Base-by-base conservation (phyloP, 2,113 vertebrate species). In the Trogon melanurus region DNA sequence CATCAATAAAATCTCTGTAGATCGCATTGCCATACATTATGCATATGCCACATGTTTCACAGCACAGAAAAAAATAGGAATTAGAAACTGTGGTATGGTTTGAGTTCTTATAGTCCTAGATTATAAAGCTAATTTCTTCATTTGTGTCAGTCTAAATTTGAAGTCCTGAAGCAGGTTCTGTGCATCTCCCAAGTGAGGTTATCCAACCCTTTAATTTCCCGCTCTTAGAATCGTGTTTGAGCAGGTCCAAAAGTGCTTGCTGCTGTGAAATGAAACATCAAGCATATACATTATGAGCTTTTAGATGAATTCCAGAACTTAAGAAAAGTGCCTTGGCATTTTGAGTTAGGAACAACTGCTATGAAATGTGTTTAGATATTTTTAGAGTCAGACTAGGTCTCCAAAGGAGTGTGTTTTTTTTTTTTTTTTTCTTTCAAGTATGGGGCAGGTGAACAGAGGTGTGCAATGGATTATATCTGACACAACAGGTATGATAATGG, bases 1-100 rank as follows among this genome's bases (percentile, higher is more conserved):
- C 70, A 87, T 95, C 91, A 92, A 94, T 94, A 91, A 94, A 88
- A 86, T 51, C 94, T 92, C 88, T 93, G 83, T 83, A 66, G 50
- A 89, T 89, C 5, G 2, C 21, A 5, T 45, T 94, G 78, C 36
- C 73, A 79, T 95, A 65, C 62, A 92, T 95, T 92, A 92, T 95
- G 93, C 48, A 91, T 92, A 64, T 71, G 56, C 76, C 85, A n/a
- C 34, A 32, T 94, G 83, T 87, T 95, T 91, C 89, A 87, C 32
- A 57, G 53, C 38, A 41, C 9, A 86, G 79, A 26, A 51, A 47
- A 47, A 66, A 27, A 26, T 1, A 66, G 62, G 80, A 74, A 71
- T 92, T 64, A 53, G 72, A 67, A 85, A 17, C 29, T 85, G n/a
- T 48, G 16, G 1, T 65, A 41, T 19, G 29, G 44, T 7, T 67